Evolutionary conservation across 2,888 invertebrate genomes (phyloP).

Genomic region (Nephrotoma guestfalica): DNA sequence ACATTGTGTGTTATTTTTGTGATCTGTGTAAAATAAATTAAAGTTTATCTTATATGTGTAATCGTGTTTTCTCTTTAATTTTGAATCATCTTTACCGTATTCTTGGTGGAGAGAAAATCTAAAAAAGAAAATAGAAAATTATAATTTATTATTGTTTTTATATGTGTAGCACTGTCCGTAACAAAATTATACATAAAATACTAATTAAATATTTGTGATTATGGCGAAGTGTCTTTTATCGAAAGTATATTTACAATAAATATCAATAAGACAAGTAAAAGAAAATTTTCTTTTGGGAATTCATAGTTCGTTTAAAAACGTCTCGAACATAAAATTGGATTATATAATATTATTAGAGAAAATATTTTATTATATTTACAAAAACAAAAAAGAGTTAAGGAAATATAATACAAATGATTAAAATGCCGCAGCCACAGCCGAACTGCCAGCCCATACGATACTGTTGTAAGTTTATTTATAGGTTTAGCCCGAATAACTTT

Average conservation of each 20-base stretch:
- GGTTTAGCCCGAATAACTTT: not conserved
- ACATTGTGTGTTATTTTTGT: slow-evolving; percentile 2
- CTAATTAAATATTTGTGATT: not conserved
- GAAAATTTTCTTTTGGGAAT: not conserved
- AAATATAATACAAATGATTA: slow-evolving; percentile 6
- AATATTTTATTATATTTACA: not conserved
- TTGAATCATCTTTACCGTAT: not conserved
- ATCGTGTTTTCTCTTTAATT: slow-evolving; percentile 3
- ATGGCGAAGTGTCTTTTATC: not conserved
- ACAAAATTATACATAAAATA: not conserved
- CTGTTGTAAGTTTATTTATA: slow-evolving; percentile 28
- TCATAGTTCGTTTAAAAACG: not conserved
- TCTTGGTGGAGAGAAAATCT: not conserved
- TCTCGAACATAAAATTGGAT: not conserved
- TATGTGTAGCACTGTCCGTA: not conserved
- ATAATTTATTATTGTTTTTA: not conserved
- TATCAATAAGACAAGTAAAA: not conserved
- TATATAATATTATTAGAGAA: not conserved
- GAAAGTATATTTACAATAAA: not conserved
- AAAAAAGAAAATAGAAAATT: not conserved
- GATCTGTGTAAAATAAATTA: not conserved
- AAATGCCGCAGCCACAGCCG: slow-evolving; percentile 20
- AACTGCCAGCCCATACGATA: slow-evolving; percentile 33
- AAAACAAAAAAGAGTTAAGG: not conserved
- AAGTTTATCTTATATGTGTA: not conserved